phyloP scores from a whole-genome alignment of 2,113 vertebrate genomes.

The Anoplopoma fimbria region DNA sequence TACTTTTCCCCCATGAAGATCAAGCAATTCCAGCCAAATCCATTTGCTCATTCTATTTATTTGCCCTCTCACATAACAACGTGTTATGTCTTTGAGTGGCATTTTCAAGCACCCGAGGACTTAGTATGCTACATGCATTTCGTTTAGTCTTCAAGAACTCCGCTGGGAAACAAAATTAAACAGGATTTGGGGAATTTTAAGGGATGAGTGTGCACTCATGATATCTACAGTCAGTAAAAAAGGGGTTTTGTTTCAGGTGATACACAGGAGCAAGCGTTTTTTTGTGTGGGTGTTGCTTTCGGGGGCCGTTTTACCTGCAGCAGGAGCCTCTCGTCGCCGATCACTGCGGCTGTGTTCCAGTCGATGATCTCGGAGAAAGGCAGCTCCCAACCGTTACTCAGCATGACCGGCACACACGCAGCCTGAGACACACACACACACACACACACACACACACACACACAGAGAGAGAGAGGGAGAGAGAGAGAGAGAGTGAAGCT shows the following conservation, averaged over 20 bases:
- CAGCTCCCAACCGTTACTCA: constrained; percentile 87
- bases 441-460: constrained; percentile 77
- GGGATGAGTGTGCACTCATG: neutral
- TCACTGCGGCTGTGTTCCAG: constrained; percentile 86
- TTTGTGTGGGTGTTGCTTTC: neutral
- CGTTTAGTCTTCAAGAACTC: constrained; percentile 5
- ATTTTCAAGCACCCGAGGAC: constrained; percentile 36
- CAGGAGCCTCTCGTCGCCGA: constrained; percentile 85
- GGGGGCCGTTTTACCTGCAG: constrained; percentile 80
- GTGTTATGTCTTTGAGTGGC: constrained; percentile 31
- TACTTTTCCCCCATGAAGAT: constrained; percentile 59
- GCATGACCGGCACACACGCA: constrained; percentile 85
- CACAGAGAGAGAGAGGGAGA: constrained; percentile 33
- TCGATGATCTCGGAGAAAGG: constrained; percentile 86
- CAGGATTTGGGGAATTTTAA: neutral
- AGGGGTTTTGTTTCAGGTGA: constrained; percentile 2
- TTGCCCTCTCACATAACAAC: constrained; percentile 39
- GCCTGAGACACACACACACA: constrained; percentile 71
- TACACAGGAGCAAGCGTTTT: constrained; percentile 8
- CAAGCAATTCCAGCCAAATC: constrained; percentile 49
- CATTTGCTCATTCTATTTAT: constrained; percentile 58
- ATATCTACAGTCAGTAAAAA: neutral
- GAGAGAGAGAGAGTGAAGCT: neutral
- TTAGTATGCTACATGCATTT: constrained; percentile 5
- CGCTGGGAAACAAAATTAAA: constrained; percentile 13